Evolutionary conservation across 2,888 invertebrate species (phyloP).

Genomic region (Mythimna albipuncta): DNA sequence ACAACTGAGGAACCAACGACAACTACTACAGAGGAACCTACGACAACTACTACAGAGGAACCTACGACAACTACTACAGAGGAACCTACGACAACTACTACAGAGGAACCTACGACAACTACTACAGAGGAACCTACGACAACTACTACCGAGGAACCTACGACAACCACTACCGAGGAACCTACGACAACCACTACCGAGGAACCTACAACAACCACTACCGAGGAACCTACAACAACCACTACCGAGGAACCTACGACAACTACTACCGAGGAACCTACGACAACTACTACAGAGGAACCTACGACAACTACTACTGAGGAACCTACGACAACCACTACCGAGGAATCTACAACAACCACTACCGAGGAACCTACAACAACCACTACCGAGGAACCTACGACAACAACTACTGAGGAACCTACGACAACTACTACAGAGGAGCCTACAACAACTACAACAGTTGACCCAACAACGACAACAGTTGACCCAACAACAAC

Average conservation of each 20-base stretch:
- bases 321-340: conserved; percentile 24
- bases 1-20: background rate
- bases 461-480: conserved; percentile 2
- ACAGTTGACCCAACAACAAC: conserved; percentile 3
- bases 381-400: background rate
- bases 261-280: background rate
- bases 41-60: no score
- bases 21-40: no score
- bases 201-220: no score
- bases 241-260: conserved; percentile 13
- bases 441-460: background rate
- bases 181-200: background rate
- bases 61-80: no score
- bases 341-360: background rate
- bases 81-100: background rate
- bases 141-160: background rate
- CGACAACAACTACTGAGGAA: background rate
- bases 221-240: background rate
- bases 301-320: conserved; percentile 9
- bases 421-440: no score
- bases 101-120: background rate
- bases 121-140: background rate
- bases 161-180: background rate
- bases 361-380: no score
- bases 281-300: background rate